Evolutionary conservation across 2,113 vertebrate genomes (phyloP), one percentile per base, ranked within the genome.

Genomic region (Dipodomys spectabilis): DNA sequence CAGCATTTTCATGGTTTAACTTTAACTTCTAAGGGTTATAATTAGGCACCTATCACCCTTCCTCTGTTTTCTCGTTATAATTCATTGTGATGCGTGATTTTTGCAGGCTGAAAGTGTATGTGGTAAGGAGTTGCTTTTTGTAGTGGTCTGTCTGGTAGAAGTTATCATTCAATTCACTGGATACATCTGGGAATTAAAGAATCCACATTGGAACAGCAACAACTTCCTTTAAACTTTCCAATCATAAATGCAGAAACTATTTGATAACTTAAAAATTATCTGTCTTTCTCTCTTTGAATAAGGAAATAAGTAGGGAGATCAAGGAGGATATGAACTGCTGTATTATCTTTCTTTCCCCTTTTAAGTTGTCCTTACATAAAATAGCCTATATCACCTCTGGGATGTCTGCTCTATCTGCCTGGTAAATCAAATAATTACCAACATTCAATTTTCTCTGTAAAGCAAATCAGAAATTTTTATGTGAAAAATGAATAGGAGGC

Each of bases 191-290:
- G 67, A 94, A 86, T 88, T 87, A n/a, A 83, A 57, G 7, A 15
- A 84, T 27, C 57, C 65, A 75, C n/a, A 39, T 6, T 39, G 39
- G 39, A 93, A 35, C 19, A 95, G 35, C 44, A 84, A 35, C 27
- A 79, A 30, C 71, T 88, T 88, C 45, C 82, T 91, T 78, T 94
- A 53, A 16, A 32, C 16, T 53, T 88, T 53, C 8, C 81, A 75
- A 88, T 73, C 90, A 35, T 15, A 75, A 82, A 67, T 75, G 82
- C 30, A 87, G 65, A 86, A 91, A 74, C 89, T 94, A 77, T 49
- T 82, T 73, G 39, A 62, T 65, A 88, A 86, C 4, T 81, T 90
- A 57, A 78, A 35, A 68, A 82, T 72, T 67, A 68, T 53, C 30
- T 67, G 69, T 39, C 35, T 13, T 8, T 4, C 35, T 10, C 75